Evolutionary conservation across 2,888 invertebrate genomes (phyloP), one percentile per base, ranked within the genome.

Genomic region (Pheosia tremula): DNA sequence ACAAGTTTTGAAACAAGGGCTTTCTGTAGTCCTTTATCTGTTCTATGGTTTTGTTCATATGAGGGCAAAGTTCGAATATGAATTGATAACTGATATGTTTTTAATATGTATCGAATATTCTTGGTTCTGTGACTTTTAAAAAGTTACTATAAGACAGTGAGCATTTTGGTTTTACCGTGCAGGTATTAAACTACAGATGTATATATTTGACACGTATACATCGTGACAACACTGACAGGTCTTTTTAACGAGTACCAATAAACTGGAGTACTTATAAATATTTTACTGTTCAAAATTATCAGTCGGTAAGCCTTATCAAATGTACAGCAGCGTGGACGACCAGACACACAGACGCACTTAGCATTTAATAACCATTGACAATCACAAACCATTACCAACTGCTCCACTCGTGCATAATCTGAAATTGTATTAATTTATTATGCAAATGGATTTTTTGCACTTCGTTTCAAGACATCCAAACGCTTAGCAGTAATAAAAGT

Each of bases 361-460:
- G 58, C 67, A 66, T 68, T 74, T 72, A 77, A 74, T 77, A 67
- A 63, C 71, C 63, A 71, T 64, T 64, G 69, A 70, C 74, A 75
- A 75, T 77, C 73, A 73, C 71, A 72, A 59, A 60, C 66, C 74
- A 77, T 70, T 71, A 69, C 69, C 72, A 69, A 66, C 68, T 69
- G 70, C 65, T 59, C 67, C 52, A 52, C 64, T 67, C 63, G 62
- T 68, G 61, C 67, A 70, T 78, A 71, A 69, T 71, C 72, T 71
- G 64, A 69, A 70, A 71, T 67, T 53, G 65, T 67, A 76, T 78
- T 74, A 76, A 77, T 78, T 72, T 77, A 76, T 66, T 78, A 78
- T 78, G 79, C 66, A 72, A 78, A 78, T 77, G 63, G 58, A 63
- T 61, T 59, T 67, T 69, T 66, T 67, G 66, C 57, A 72, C 57